Base-by-base conservation (phyloP, 2,113 vertebrate genomes). In the Verasper variegatus region DNA sequence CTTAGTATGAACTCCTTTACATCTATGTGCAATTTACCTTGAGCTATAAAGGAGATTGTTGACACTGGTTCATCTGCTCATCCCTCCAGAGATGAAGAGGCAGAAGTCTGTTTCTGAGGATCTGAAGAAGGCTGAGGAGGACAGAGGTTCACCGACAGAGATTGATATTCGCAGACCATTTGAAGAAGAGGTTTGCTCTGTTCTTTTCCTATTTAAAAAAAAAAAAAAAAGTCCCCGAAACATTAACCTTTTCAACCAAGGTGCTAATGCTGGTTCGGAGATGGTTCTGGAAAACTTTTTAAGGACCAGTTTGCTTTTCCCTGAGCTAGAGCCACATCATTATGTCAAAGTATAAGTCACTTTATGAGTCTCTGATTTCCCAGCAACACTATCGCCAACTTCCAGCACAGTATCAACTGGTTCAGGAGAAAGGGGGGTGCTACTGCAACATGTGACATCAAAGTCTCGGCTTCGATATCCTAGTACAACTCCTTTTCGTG, bases 61-160 rank as follows among this genome's bases (percentile, higher is more conserved):
- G 47, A 13, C 62, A 24, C 76, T n/a, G 3, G 90, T 69, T 47
- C 86, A 4, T 66, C 20, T 92, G 91, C 91, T 86, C 92, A 0
- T 75, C 45, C 89, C 92, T 88, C 85, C 95, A 99, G 98, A 99
- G 93, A 95, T 98, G 89, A 98, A 97, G 95, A 95, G 95, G 90
- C 97, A 98, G 93, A 97, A 96, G 92, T 98, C 97, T 89, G 94
- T 96, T 87, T 96, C 97, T 68, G 98, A 98, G 94, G 98, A 98
- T 91, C 94, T 95, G 95, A 97, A 94, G 94, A 96, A 92, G 92
- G 91, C 93, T 66, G 95, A 94, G 81, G 97, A 98, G 91, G 97
- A 97, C 84, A 92, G 95, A 85, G 91, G 94, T 73, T 94, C 93
- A 77, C 95, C 95, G 81, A 94, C 94, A 71, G 97, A 98, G 81